Conservation (phyloP, 2,888 invertebrate genomes). For the Lucinisca nassula region DNA sequence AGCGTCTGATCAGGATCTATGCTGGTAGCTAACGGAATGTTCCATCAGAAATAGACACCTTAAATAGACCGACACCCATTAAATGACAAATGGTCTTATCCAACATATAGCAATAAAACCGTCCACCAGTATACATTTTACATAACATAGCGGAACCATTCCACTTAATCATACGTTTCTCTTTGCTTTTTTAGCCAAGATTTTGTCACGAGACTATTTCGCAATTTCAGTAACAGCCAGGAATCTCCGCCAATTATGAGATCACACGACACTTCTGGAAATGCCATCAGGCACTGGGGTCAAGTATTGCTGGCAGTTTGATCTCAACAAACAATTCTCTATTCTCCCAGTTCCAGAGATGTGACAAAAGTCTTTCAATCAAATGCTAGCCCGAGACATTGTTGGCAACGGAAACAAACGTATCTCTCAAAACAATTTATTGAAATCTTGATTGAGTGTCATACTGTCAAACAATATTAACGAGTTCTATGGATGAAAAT, state of each 20-base stretch:
- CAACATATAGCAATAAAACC: too few relatives aligned
- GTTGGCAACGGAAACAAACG: slow-evolving; percentile 64
- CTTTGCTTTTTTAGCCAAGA: too few relatives aligned
- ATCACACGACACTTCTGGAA: not conserved
- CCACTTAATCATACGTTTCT: too few relatives aligned
- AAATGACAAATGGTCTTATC: too few relatives aligned
- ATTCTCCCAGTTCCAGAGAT: slow-evolving; percentile 29
- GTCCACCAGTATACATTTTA: too few relatives aligned
- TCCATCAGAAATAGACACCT: too few relatives aligned
- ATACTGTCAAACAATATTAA: slow-evolving; percentile 72
- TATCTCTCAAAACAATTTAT: slow-evolving; percentile 70
- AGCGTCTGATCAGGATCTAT: too few relatives aligned
- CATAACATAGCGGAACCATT: too few relatives aligned
- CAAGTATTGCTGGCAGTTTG: not conserved
- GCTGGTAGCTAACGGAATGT: too few relatives aligned
- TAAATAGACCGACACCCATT: too few relatives aligned
- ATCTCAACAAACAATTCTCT: not conserved
- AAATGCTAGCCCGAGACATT: slow-evolving; percentile 63
- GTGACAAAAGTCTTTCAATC: slow-evolving; percentile 69
- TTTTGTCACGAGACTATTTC: too few relatives aligned
- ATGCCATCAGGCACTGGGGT: not conserved
- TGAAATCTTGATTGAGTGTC: slow-evolving; percentile 71
- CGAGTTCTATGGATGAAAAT: slow-evolving; percentile 68
- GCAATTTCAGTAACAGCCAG: not conserved
- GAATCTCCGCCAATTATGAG: not conserved